A percentile compares a stretch with the other conserved stretches of the same genome.
Conservation (phyloP, 1,140 invertebrate species). For the Drosophila bocki region DNA sequence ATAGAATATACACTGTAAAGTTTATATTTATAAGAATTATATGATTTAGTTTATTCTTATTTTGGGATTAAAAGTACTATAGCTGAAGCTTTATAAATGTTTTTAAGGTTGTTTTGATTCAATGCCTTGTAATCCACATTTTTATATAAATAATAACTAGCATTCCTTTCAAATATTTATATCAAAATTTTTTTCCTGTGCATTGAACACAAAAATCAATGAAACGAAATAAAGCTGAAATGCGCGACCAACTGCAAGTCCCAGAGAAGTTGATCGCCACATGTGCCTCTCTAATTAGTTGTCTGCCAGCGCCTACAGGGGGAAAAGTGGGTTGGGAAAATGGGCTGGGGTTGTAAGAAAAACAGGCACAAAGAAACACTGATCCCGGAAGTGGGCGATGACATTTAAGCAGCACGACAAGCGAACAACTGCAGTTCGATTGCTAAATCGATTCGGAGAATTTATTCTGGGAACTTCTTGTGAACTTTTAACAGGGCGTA, state of each 20-base stretch:
- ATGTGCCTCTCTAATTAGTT: slow-evolving; percentile 75
- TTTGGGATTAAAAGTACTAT: no score
- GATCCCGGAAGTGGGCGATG: slow-evolving; percentile 72
- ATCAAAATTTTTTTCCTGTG: not conserved
- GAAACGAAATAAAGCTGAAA: slow-evolving; percentile 65
- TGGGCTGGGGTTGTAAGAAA: slow-evolving; percentile 9
- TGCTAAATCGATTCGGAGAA: slow-evolving; percentile 47
- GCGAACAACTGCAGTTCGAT: slow-evolving; percentile 68
- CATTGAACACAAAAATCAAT: slow-evolving; percentile 29
- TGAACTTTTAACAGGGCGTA: slow-evolving; percentile 13
- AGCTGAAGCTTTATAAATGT: not conserved
- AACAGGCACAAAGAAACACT: slow-evolving; percentile 24
- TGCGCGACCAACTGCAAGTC: slow-evolving; percentile 67
- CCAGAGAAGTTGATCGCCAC: slow-evolving; percentile 64
- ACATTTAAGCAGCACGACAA: slow-evolving; percentile 68
- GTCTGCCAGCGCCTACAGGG: slow-evolving; percentile 6
- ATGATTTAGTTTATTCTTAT: not conserved
- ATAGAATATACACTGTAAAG: not conserved
- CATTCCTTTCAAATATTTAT: not conserved
- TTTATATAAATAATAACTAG: not conserved
- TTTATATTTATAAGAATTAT: not conserved
- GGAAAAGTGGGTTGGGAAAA: slow-evolving; percentile 8
- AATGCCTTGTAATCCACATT: not conserved
- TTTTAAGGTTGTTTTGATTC: no score
- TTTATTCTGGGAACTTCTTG: slow-evolving; percentile 37